Evolutionary conservation across 1,140 invertebrate species (phyloP), one percentile per base, ranked within the genome.

Genomic region (Ostrea edulis): DNA sequence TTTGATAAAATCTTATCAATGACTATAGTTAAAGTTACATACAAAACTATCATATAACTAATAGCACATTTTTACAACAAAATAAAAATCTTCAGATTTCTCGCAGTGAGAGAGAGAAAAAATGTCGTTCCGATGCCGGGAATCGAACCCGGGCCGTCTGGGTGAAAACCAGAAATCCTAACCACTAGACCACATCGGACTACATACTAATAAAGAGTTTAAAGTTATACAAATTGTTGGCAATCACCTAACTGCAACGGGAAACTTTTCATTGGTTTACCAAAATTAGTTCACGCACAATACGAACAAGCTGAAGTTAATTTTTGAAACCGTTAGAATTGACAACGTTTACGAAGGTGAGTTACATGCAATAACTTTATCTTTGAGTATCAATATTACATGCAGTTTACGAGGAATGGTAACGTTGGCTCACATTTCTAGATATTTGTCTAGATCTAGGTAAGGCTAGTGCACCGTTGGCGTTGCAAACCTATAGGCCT

Each of bases 101-200:
- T 44, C 2, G 35, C 5, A 1, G 5, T 44, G 35, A 5, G 55
- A 25, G 11, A 25, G 0, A 51, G 0, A 83, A 83, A 83, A 83
- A 83, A 53, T 11, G 82, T 81, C 82, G n/a, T 92, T 93, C 92
- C 92, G 90, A 92, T 92, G 89, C 92, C 92, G 92, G 92, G 92
- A 93, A 92, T 93, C 91, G 92, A 93, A 93, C 92, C 92, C 92
- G 92, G 92, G 92, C 92, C 92, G 92, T 90, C 92, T 93, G 92
- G 92, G 92, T 93, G 92, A 93, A 93, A 93, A 91, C 92, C 92
- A 93, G 92, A 89, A 93, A 93, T 93, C 92, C 92, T 93, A 93
- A 92, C 92, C 92, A 91, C 92, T 93, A 93, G 92, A 92, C 92
- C 92, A 93, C 89, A 93, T 92, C 90, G 92, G 92, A 93, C 2